Percentiles rank a stretch among this genome's conserved stretches.
phyloP scores from a whole-genome alignment of 2,888 invertebrate genomes.

The Carterocephalus palaemon region DNA sequence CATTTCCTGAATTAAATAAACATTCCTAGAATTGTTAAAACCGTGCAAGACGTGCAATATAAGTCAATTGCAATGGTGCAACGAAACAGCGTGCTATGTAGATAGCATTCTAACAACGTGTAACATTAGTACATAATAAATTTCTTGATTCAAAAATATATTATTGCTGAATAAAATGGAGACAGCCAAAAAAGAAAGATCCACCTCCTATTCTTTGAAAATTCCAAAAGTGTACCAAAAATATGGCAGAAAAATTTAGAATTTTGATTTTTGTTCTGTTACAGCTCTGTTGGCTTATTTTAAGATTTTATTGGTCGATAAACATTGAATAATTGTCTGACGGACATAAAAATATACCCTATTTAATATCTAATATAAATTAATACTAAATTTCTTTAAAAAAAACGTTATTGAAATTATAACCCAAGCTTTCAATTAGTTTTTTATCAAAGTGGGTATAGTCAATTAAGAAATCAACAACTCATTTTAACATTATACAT shows the following conservation, averaged over 20 bases:
- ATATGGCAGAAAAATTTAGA: slow-evolving; percentile 57
- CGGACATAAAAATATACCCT: not conserved
- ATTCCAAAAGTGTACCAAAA: slow-evolving; percentile 68
- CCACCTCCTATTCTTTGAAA: slow-evolving; percentile 72
- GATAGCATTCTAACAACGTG: slow-evolving; percentile 16
- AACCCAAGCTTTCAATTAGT: too few relatives aligned
- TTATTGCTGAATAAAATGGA: slow-evolving; percentile 4
- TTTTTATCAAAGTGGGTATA: too few relatives aligned
- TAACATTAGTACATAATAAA: too few relatives aligned
- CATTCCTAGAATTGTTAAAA: slow-evolving; percentile 14
- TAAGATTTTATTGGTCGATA: too few relatives aligned
- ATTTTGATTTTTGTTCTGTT: slow-evolving; percentile 65
- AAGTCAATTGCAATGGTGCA: slow-evolving; percentile 11
- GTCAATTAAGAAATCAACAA: too few relatives aligned
- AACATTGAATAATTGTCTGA: too few relatives aligned
- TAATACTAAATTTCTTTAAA: too few relatives aligned
- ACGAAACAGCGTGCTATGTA: slow-evolving; percentile 18
- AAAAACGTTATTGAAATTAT: too few relatives aligned
- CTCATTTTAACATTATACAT: slow-evolving; percentile 19
- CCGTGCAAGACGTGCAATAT: slow-evolving; percentile 22
- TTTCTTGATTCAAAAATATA: slow-evolving; percentile 10
- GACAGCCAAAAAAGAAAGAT: slow-evolving; percentile 34
- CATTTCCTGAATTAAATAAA: slow-evolving; percentile 13
- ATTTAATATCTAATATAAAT: too few relatives aligned
- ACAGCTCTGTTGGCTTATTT: slow-evolving; percentile 63